Evolutionary conservation across 2,797 vertebrate genomes (phyloP).

Genomic region (Poeciliopsis infans): DNA sequence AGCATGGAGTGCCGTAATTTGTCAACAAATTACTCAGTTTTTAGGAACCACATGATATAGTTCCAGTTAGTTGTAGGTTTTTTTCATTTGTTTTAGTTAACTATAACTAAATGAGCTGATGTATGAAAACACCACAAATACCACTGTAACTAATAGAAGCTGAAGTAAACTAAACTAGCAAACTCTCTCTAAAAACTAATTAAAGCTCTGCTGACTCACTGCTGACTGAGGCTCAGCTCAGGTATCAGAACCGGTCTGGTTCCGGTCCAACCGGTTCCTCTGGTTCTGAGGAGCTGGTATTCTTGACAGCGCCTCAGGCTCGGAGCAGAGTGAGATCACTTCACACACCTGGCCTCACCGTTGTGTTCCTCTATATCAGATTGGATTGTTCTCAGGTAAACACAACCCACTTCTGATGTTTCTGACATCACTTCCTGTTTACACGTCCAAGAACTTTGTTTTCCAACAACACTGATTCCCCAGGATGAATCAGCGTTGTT

Average conservation of each 20-base stretch:
- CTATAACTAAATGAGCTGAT: too few species aligned
- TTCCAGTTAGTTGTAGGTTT: too few species aligned
- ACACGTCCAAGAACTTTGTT: neutral
- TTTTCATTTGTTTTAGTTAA: too few species aligned
- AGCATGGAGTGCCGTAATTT: too few species aligned
- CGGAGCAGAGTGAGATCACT: neutral
- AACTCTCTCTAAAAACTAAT: too few species aligned
- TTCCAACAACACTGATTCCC: neutral
- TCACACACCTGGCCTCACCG: neutral
- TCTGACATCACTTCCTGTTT: slow-evolving; percentile 6
- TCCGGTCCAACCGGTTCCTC: neutral
- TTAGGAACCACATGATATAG: too few species aligned
- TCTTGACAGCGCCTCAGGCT: neutral
- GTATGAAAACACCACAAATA: too few species aligned
- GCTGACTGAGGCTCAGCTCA: neutral
- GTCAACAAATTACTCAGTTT: too few species aligned
- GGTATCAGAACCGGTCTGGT: neutral
- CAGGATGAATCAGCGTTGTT: neutral
- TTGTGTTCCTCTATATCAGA: neutral
- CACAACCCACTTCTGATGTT: neutral
- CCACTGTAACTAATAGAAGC: too few species aligned
- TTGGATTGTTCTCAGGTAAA: neutral
- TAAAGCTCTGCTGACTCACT: neutral
- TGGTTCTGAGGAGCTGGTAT: neutral
- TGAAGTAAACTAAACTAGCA: too few species aligned